A percentile compares a stretch with the other conserved stretches of the same genome.
phyloP scores from a whole-genome alignment of 2,888 invertebrate genomes.

The Pantelozetes paolii region DNA sequence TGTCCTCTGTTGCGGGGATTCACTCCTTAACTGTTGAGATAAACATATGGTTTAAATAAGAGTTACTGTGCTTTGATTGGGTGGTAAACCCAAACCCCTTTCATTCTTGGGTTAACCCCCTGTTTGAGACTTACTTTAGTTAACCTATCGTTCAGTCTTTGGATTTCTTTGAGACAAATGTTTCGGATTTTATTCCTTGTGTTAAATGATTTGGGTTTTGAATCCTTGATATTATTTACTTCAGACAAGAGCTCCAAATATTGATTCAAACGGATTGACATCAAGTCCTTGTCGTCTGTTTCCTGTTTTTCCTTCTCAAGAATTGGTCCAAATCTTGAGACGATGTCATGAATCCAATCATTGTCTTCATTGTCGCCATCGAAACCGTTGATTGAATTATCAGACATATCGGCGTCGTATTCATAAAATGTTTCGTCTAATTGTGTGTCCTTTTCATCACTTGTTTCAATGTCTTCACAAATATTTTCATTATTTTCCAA shows the following conservation, averaged over 20 bases:
- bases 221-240: not conserved
- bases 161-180: not conserved
- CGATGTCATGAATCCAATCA: not conserved
- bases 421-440: too few species aligned
- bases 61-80: too few species aligned
- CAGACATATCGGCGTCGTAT: conserved; percentile 27
- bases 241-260: not conserved
- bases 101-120: not conserved
- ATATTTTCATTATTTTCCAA: too few species aligned
- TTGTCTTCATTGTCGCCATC: conserved; percentile 29
- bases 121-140: not conserved
- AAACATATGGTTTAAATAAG: not conserved
- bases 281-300: not conserved
- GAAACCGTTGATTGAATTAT: not conserved
- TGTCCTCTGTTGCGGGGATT: not conserved
- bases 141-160: not conserved
- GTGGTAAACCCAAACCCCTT: too few species aligned
- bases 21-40: conserved; percentile 8
- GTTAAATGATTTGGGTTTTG: not conserved
- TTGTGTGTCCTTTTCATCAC: too few species aligned
- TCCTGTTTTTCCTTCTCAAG: not conserved
- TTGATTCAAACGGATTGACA: conserved; percentile 32
- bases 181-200: not conserved
- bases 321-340: not conserved
- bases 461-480: too few species aligned